phyloP scores from a whole-genome alignment of 2,113 vertebrate species.

The Crotalus tigris region DNA sequence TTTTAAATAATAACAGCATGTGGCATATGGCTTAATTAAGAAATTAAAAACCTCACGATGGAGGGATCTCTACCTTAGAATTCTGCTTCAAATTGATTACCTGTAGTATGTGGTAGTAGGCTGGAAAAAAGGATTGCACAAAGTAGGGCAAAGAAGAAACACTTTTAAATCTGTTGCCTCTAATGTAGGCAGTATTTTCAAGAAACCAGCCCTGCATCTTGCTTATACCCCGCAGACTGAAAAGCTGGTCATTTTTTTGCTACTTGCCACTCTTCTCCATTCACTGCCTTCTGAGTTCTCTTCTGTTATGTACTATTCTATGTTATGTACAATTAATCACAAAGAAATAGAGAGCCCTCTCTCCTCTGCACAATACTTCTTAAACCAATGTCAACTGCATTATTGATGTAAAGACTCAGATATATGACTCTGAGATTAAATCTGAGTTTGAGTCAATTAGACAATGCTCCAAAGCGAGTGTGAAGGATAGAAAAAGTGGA shows the following conservation, averaged over 20 bases:
- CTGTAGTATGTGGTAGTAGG: neutral
- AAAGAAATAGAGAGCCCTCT: neutral
- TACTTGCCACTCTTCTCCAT: neutral
- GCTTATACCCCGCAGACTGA: neutral
- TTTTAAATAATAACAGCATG: neutral
- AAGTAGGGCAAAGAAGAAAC: neutral
- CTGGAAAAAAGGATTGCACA: neutral
- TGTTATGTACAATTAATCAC: neutral
- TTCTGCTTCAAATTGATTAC: neutral
- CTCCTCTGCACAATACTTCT: neutral
- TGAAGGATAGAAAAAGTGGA: neutral
- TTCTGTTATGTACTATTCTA: neutral
- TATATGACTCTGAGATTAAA: neutral
- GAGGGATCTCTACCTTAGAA: neutral
- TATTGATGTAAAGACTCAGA: conserved; percentile 19
- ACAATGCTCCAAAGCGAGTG: neutral
- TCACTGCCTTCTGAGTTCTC: neutral
- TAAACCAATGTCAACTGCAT: neutral
- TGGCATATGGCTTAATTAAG: neutral
- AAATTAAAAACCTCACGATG: neutral
- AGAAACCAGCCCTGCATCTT: neutral
- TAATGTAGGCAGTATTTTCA: neutral
- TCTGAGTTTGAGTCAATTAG: conserved; percentile 8
- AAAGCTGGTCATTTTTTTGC: neutral
- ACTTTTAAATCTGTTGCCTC: neutral